phyloP scores from a whole-genome alignment of 2,797 vertebrate species.

The Scleropages formosus region DNA sequence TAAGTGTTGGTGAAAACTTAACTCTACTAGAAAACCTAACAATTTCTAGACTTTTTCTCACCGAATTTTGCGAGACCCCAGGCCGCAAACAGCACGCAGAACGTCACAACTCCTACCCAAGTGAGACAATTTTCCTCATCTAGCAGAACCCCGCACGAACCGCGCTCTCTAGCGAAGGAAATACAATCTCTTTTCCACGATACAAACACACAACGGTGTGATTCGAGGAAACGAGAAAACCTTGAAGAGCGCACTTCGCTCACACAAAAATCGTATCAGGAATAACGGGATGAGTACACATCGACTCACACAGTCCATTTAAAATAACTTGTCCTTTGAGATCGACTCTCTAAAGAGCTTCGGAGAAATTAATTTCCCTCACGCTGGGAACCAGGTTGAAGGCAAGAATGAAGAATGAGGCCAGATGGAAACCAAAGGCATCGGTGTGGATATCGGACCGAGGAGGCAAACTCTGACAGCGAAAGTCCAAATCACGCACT shows the following conservation, averaged over 20 bases:
- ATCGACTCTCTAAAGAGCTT: slow-evolving; percentile 34
- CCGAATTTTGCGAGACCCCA: slow-evolving; percentile 40
- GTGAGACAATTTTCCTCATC: background rate
- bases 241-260: slow-evolving; percentile 10
- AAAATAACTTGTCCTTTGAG: slow-evolving; percentile 28
- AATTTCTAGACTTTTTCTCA: too few species aligned
- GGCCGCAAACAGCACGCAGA: background rate
- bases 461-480: slow-evolving; percentile 6
- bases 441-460: background rate
- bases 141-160: slow-evolving; percentile 9
- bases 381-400: slow-evolving; percentile 35
- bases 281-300: background rate
- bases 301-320: slow-evolving; percentile 25
- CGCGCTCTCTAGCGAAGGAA: slow-evolving; percentile 11
- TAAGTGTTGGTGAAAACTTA: too few species aligned
- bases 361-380: slow-evolving; percentile 45
- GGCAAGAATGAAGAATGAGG: slow-evolving; percentile 15
- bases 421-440: background rate
- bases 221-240: background rate
- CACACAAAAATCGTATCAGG: background rate
- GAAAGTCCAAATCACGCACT: slow-evolving; percentile 39
- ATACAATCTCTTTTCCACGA: slow-evolving; percentile 3
- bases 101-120: slow-evolving; percentile 8
- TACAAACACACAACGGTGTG: background rate
- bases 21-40: too few species aligned